A percentile compares a stretch with the other conserved stretches of the same genome.
Conservation (phyloP, 2,797 vertebrate genomes). For the Kryptopterus vitreolus region DNA sequence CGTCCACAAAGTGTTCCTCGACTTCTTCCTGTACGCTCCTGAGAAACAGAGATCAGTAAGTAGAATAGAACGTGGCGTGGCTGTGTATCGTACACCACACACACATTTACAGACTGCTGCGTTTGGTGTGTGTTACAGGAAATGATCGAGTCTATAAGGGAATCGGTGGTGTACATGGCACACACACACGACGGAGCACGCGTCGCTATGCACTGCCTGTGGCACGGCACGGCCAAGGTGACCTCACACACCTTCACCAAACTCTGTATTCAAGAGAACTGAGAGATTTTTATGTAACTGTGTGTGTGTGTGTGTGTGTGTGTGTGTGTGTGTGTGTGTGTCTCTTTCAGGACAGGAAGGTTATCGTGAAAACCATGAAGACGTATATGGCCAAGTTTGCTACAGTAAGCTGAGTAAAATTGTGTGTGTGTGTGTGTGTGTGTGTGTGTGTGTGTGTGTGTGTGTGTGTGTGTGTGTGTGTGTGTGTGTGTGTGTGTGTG, state of each 20-base stretch:
- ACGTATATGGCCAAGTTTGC: conserved; percentile 90
- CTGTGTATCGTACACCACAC: too few species aligned
- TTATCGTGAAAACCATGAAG: conserved; percentile 97
- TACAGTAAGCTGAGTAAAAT: conserved; percentile 80
- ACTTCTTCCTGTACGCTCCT: conserved; percentile 83
- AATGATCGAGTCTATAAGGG: conserved; percentile 93
- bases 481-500: too few species aligned
- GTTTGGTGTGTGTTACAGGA: conserved; percentile 71
- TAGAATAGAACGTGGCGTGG: conserved; percentile 25
- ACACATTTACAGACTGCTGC: neutral
- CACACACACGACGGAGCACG: conserved; percentile 93
- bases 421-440: too few species aligned
- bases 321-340: neutral
- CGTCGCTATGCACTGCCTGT: conserved; percentile 92
- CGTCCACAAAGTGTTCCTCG: conserved; percentile 96
- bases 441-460: too few species aligned
- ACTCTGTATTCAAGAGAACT: neutral
- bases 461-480: too few species aligned
- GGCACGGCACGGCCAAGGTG: conserved; percentile 95
- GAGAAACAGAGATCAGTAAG: conserved; percentile 88
- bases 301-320: neutral
- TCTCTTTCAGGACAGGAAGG: conserved; percentile 87
- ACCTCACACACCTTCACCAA: neutral
- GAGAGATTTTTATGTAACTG: neutral
- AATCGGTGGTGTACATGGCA: conserved; percentile 90